Evolutionary conservation across 1,140 invertebrate species (phyloP).

Genomic region (Drepana arcuata): DNA sequence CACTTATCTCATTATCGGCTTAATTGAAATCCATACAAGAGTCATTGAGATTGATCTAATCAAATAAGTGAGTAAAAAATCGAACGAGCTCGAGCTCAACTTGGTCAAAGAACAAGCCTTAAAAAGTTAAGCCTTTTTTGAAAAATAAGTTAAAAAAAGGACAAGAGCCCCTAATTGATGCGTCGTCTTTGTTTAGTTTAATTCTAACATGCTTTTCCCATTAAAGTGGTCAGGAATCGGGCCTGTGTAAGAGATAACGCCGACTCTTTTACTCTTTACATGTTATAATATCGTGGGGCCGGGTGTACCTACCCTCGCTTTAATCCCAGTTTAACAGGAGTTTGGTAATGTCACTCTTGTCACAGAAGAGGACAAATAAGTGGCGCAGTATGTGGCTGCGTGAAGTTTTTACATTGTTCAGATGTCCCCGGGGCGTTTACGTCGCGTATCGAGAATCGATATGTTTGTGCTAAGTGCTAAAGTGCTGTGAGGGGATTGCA

Average conservation of each 20-base stretch:
- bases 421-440: constrained; percentile 43
- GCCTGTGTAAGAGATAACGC: constrained; percentile 60
- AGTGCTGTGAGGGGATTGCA: constrained; percentile 59
- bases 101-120: constrained; percentile 58
- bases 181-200: constrained; percentile 71
- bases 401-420: constrained; percentile 61
- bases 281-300: constrained; percentile 64
- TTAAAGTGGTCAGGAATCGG: constrained; percentile 69
- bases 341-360: constrained; percentile 19
- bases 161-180: constrained; percentile 61
- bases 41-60: constrained; percentile 66
- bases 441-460: constrained; percentile 57
- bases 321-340: constrained; percentile 56
- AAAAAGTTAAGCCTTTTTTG: constrained; percentile 62
- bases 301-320: constrained; percentile 34
- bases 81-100: constrained; percentile 42
- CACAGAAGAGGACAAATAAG: constrained; percentile 48
- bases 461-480: constrained; percentile 66
- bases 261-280: constrained; percentile 67
- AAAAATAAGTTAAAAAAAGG: constrained; percentile 40
- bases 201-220: constrained; percentile 71
- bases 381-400: constrained; percentile 36
- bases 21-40: constrained; percentile 68
- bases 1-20: constrained; percentile 58
- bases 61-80: constrained; percentile 63